These are phyloP conservation scores for Rattus norvegicus DNA, from an alignment of 2,113 vertebrate genomes.

Conservation along the genomic window GRCr8 NC_086031.1:34567001-34567500, in stretches of 20 bases:
- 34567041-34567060: neutral
- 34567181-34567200: neutral
- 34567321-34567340: conserved; percentile 35
- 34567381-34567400: neutral
- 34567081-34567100: neutral
- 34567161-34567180: neutral
- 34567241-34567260: neutral
- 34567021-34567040: no score
- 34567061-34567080: neutral
- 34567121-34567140: neutral
- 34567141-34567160: neutral
- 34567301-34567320: neutral
- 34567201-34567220: no score
- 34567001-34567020: neutral
- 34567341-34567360: neutral
- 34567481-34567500: no score
- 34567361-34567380: neutral
- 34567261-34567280: neutral
- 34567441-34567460: no score
- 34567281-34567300: neutral
- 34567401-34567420: neutral
- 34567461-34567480: neutral
- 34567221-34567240: neutral
- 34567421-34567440: neutral
- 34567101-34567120: neutral